Evolutionary conservation across 1,140 invertebrate species (phyloP), one percentile per base, ranked within the genome.

Genomic region (Drosophila subpulchrella): DNA sequence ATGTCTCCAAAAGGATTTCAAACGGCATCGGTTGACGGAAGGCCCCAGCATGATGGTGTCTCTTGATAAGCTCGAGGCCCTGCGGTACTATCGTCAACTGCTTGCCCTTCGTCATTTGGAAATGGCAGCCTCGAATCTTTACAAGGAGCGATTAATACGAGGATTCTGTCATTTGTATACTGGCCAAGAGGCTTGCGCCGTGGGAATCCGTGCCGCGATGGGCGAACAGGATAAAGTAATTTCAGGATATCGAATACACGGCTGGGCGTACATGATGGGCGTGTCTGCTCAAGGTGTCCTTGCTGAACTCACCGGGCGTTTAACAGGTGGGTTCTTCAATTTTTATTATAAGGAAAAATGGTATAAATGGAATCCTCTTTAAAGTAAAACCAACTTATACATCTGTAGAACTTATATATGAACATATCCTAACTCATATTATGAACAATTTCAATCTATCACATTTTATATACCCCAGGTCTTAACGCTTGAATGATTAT

Each of bases 81-180:
- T 97, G 3, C 92, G 95, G 59, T 93, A 95, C 42, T 96, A 48
- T 48, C 12, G 13, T 6, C 46, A 48, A 48, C 46, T 30, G 24
- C 46, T 96, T 83, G 95, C 94, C 0, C 95, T 99, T 66, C 94
- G 98, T 13, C 94, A 97, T 62, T 95, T 99, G 93, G 98, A 99
- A 94, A 97, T 97, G 10, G 95, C 96, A 10, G 95, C 97, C 51
- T 96, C 97, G n/a, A 97, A 97, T 93, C 93, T 99, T 24, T 99
- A 97, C 90, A 96, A 96, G 91, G 95, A 96, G 73, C 96, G 96
- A 92, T 92, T 94, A 32, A 94, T 97, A n/a, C 13, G 46, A 24
- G 13, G 12, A 48, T 27, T 97, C 92, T 97, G 96, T 86, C 96
- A 97, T 93, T 93, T 97, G 20, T 97, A 96, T 86, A 95, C 95